phyloP scores from a whole-genome alignment of 2,888 invertebrate species.

The Plebejus melissa region DNA sequence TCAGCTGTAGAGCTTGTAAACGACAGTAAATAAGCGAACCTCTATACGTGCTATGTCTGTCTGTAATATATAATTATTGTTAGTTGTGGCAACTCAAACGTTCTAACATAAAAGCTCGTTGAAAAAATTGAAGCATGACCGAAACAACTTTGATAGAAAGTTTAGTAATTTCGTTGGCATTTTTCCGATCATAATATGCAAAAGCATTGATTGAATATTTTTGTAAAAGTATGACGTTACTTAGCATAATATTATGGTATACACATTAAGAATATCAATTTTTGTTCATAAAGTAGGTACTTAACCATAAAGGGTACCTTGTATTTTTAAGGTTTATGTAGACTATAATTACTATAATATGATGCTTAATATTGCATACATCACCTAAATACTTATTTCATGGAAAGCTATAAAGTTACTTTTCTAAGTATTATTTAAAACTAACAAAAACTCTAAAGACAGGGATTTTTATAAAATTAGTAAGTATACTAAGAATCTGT shows the following conservation, averaged over 20 bases:
- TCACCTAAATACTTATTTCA: too few relatives aligned
- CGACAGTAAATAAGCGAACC: neutral
- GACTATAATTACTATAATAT: too few relatives aligned
- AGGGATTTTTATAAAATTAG: too few relatives aligned
- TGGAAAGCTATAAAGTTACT: too few relatives aligned
- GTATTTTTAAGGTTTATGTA: too few relatives aligned
- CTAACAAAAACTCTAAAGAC: too few relatives aligned
- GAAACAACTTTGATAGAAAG: neutral
- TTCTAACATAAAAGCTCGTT: neutral
- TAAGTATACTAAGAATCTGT: too few relatives aligned
- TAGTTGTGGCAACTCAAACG: neutral
- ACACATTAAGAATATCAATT: too few relatives aligned
- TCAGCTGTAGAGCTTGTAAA: slow-evolving; percentile 4
- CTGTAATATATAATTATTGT: neutral
- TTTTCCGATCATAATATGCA: neutral
- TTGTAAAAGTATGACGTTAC: neutral
- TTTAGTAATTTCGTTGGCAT: neutral
- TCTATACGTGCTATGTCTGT: neutral
- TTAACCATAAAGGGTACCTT: too few relatives aligned
- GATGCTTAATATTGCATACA: too few relatives aligned
- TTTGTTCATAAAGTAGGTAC: too few relatives aligned
- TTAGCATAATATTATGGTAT: neutral
- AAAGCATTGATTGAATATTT: neutral
- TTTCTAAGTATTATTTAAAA: too few relatives aligned
- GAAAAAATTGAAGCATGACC: neutral